Evolutionary conservation across 2,113 vertebrate species (phyloP).

Genomic region (Ptilorrhoa leucosticta): DNA sequence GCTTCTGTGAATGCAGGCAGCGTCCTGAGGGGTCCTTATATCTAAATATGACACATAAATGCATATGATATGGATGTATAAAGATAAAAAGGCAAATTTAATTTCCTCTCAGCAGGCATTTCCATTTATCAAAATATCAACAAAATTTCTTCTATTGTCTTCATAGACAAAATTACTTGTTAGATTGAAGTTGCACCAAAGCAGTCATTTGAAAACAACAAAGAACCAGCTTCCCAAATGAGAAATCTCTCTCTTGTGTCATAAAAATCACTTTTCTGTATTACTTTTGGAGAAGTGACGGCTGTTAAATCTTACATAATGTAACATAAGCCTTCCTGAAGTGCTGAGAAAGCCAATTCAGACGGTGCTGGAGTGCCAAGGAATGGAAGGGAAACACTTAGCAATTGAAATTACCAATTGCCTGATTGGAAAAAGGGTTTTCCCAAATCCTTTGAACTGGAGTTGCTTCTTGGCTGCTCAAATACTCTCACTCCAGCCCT

Average conservation of each 20-base stretch:
- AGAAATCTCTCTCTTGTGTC: slow-evolving; percentile 26
- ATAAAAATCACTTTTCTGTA: not conserved
- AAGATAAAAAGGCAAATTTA: not conserved
- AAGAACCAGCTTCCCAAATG: not conserved
- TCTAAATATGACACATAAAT: not conserved
- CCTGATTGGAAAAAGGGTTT: not conserved
- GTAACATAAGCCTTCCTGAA: not conserved
- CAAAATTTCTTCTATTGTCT: not conserved
- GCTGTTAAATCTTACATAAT: not conserved
- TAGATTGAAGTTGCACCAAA: not conserved
- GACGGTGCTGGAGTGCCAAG: not conserved
- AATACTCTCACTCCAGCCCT: accelerated
- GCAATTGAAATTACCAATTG: not conserved
- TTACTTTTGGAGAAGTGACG: not conserved
- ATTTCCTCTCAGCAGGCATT: not conserved
- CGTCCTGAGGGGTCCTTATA: not conserved
- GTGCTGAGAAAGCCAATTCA: not conserved
- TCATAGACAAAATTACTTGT: not conserved
- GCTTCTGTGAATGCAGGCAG: not conserved
- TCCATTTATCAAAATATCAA: not conserved
- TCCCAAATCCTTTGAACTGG: not conserved
- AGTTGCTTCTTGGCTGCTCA: not conserved
- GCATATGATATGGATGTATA: accelerated
- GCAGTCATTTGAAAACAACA: not conserved
- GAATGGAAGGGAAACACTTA: not conserved